Percentiles rank a stretch among this genome's conserved stretches.
These are phyloP conservation scores for Blera fallax DNA, from an alignment of 2,888 invertebrate species.

Conservation along the genomic window DNA sequence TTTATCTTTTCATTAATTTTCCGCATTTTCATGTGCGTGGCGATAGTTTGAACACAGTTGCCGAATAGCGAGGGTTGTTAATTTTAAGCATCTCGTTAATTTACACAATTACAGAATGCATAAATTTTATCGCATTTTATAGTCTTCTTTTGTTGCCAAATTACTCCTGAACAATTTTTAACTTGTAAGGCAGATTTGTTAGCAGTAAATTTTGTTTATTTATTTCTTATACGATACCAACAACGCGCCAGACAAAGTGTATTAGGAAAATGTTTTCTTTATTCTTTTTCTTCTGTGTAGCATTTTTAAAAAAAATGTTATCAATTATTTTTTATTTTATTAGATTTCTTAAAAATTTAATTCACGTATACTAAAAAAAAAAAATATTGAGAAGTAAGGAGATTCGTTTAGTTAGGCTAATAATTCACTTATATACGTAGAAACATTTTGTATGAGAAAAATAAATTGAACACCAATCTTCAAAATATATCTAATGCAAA, in stretches of 20 bases:
- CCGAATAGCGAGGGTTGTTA: too few relatives aligned
- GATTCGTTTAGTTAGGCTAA: slow-evolving; percentile 28
- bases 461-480: slow-evolving; percentile 3
- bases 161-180: too few relatives aligned
- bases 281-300: not conserved
- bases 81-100: too few relatives aligned
- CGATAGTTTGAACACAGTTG: too few relatives aligned
- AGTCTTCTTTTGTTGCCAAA: too few relatives aligned
- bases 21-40: too few relatives aligned
- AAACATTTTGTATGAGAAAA: slow-evolving; percentile 36
- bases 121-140: too few relatives aligned
- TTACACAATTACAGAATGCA: too few relatives aligned
- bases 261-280: not conserved
- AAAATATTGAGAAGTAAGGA: not conserved
- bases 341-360: not conserved
- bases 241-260: slow-evolving; percentile 20
- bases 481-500: slow-evolving; percentile 36
- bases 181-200: too few relatives aligned
- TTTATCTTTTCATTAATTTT: too few relatives aligned
- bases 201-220: too few relatives aligned
- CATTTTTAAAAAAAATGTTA: slow-evolving; percentile 6
- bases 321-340: not conserved
- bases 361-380: not conserved
- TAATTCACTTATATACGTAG: not conserved
- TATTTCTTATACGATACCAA: not conserved